Base-by-base conservation (phyloP, 1,140 invertebrate genomes). In the Zaprionus taronus region DNA sequence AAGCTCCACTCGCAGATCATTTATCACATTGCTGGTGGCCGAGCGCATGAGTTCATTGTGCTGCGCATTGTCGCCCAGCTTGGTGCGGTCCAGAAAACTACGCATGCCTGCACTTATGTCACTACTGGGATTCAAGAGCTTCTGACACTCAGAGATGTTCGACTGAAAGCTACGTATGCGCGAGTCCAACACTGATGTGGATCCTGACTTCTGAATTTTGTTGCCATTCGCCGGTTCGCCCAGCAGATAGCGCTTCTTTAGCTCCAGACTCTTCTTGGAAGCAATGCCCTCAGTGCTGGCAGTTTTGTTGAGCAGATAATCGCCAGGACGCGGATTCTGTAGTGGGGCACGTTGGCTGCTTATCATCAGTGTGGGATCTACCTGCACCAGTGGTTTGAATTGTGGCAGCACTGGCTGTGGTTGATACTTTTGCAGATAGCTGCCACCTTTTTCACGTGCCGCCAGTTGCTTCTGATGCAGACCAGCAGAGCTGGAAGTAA, bases 111-210 rank as follows among this genome's bases (percentile, higher is more conserved):
- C 94, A 91, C 95, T 96, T 7, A 96, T 95, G 72, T 96, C 95
- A 0, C 96, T 94, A 0, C 97, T 96, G 0, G 97, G 96, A 92
- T 97, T 96, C 38, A 98, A 89, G 68, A 98, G 93, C 84, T 98
- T 98, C 86, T 98, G 97, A 79, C 97, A 96, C 89, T 98, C 97
- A 1, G 97, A 97, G 69, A 98, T 98, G 65, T 96, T 96, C 28
- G 96, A 96, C 41, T 97, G 95, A 74, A 98, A 96, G 55, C 95
- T 96, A 92, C 96, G 96, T 53, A 98, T 94, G 83, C 96, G 96
- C 2, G 96, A 96, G 83, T 98, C 97, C 9, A 98, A 94, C 62
- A 97, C 96, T 1, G 96, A 96, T 0, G 96, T 95, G 20, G 97
- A 97, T n/a, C 96, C 97, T 0, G 97, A 97, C 83, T 97, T 97